Conservation (phyloP, 2,888 invertebrate genomes). For the Lochmaea crataegi region DNA sequence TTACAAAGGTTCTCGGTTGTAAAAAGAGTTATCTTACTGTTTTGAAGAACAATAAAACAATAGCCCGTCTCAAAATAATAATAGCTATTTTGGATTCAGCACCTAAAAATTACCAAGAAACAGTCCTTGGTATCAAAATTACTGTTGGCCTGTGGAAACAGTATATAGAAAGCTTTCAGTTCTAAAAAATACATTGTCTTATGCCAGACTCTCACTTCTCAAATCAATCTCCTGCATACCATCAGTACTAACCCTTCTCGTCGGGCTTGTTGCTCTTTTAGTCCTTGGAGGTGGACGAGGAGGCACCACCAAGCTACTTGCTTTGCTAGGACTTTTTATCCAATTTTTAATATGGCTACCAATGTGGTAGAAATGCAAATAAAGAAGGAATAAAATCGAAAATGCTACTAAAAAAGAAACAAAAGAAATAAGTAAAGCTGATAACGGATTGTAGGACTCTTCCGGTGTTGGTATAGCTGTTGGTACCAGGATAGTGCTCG, state of each 20-base stretch:
- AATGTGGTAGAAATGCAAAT: slow-evolving; percentile 82
- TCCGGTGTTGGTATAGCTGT: slow-evolving; percentile 52
- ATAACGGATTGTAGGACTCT: slow-evolving; percentile 65
- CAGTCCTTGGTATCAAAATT: too few relatives aligned
- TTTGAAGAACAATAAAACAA: too few relatives aligned
- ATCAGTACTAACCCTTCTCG: slow-evolving; percentile 18
- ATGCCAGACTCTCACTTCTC: slow-evolving; percentile 48
- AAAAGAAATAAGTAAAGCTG: slow-evolving; percentile 72
- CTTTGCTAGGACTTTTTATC: slow-evolving; percentile 57
- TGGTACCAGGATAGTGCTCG: slow-evolving; percentile 59
- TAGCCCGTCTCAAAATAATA: too few relatives aligned
- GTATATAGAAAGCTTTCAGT: neutral
- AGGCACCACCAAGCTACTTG: slow-evolving; percentile 19
- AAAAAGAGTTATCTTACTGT: too few relatives aligned
- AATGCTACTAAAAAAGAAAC: slow-evolving; percentile 75
- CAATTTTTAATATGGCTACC: slow-evolving; percentile 75
- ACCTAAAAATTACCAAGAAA: too few relatives aligned
- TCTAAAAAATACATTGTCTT: slow-evolving; percentile 10
- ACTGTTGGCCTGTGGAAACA: too few relatives aligned
- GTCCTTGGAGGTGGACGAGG: slow-evolving; percentile 58
- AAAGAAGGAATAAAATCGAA: slow-evolving; percentile 74
- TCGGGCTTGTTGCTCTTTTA: slow-evolving; percentile 47
- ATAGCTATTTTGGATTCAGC: too few relatives aligned
- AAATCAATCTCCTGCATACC: slow-evolving; percentile 53
- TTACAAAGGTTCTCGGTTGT: too few relatives aligned